Percentiles rank a stretch among this genome's conserved stretches.
Conservation (phyloP, 2,113 vertebrate genomes). For the Lucifuga dentata region DNA sequence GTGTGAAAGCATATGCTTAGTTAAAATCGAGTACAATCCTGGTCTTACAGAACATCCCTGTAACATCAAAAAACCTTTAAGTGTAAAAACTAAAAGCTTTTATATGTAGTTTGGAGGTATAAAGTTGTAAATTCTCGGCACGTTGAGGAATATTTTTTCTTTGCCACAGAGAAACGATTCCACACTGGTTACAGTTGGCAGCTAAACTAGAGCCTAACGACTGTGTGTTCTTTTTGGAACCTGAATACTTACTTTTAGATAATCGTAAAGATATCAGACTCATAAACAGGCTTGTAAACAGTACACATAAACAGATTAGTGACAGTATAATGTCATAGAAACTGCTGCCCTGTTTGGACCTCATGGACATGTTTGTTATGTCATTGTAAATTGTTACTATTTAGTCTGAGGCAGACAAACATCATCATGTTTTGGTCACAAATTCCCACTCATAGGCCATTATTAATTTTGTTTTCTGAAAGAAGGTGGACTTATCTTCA, state of each 20-base stretch:
- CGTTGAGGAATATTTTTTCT: neutral
- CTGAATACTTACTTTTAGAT: neutral
- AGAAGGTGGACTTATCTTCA: too few relatives aligned
- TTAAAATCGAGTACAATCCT: too few relatives aligned
- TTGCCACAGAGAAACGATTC: neutral
- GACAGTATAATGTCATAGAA: conserved; percentile 16
- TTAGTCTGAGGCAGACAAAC: neutral
- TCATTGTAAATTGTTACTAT: neutral
- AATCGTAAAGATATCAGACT: neutral
- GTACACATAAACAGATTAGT: neutral
- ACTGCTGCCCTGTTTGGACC: neutral
- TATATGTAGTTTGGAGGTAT: too few relatives aligned
- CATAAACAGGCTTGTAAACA: neutral
- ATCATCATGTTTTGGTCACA: too few relatives aligned
- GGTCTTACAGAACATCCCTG: too few relatives aligned
- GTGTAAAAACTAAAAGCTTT: too few relatives aligned
- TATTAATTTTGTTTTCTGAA: too few relatives aligned
- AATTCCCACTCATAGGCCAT: too few relatives aligned
- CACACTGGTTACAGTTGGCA: neutral
- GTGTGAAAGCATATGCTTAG: too few relatives aligned
- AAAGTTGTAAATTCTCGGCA: too few relatives aligned
- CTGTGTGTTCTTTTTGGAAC: neutral
- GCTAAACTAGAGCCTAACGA: neutral
- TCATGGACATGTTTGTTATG: conserved; percentile 12
- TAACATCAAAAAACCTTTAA: too few relatives aligned